Evolutionary conservation across 2,797 vertebrate species (phyloP).

Genomic region (Tachyglossus aculeatus): DNA sequence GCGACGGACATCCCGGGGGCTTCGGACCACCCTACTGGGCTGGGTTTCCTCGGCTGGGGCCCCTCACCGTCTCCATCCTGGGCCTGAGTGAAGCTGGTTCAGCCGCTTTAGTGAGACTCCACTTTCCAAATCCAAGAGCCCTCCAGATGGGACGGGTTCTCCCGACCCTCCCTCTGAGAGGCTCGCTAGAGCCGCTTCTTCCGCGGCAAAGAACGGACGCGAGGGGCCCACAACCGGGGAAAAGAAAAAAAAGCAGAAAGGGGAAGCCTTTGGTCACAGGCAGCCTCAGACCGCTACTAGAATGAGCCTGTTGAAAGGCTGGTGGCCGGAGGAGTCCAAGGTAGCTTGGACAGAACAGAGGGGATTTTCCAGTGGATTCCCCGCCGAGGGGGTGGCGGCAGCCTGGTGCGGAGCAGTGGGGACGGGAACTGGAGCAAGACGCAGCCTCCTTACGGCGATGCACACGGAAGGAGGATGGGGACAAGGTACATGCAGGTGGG

Average conservation of each 20-base stretch:
- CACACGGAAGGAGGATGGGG: neutral
- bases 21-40: too few relatives aligned
- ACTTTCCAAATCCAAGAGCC: too few relatives aligned
- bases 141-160: too few relatives aligned
- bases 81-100: too few relatives aligned
- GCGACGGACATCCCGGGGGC: too few relatives aligned
- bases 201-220: too few relatives aligned
- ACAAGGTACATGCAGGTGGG: constrained; percentile 31
- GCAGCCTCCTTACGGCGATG: constrained; percentile 54
- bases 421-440: constrained; percentile 13
- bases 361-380: neutral
- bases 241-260: neutral
- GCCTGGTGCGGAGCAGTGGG: neutral
- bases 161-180: too few relatives aligned
- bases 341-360: neutral
- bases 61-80: too few relatives aligned
- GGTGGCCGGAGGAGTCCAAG: neutral
- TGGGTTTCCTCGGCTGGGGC: too few relatives aligned
- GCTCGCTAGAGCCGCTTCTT: too few relatives aligned
- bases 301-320: neutral
- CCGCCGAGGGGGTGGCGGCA: constrained; percentile 1
- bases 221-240: too few relatives aligned
- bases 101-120: too few relatives aligned
- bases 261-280: neutral
- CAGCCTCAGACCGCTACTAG: neutral